Evolutionary conservation across 2,888 invertebrate genomes (phyloP).

Genomic region (Tipula vernalis): DNA sequence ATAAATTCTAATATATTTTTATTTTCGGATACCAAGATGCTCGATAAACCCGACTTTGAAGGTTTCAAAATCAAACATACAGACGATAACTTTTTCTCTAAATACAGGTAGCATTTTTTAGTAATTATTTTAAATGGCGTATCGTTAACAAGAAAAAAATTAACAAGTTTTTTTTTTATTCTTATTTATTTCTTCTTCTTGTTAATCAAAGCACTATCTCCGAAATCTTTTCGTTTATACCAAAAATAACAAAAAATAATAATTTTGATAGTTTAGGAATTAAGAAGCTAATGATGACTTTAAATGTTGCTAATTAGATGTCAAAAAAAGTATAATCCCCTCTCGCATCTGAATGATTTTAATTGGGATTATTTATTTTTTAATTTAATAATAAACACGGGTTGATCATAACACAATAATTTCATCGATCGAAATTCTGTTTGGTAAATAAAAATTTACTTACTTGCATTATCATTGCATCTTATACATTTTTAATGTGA

Average conservation of each 20-base stretch:
- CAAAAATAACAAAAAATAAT: neutral
- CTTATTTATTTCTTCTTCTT: constrained; percentile 9
- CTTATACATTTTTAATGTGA: too few species aligned
- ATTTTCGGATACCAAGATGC: neutral
- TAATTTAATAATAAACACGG: neutral
- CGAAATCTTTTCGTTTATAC: neutral
- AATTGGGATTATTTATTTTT: neutral
- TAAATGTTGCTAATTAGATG: constrained; percentile 12
- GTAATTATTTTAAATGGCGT: constrained; percentile 10
- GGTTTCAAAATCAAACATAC: neutral
- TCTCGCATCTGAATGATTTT: neutral
- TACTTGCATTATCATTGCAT: too few species aligned
- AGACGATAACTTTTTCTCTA: neutral
- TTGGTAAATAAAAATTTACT: neutral
- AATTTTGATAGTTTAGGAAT: neutral
- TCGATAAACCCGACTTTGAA: neutral
- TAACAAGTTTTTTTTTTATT: constrained; percentile 8
- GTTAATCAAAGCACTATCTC: neutral
- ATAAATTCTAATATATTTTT: neutral
- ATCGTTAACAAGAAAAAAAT: constrained; percentile 9
- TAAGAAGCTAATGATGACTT: constrained; percentile 5
- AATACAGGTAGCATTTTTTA: constrained; percentile 5
- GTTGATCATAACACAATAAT: neutral
- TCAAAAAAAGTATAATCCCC: neutral
- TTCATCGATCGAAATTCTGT: neutral